These are phyloP conservation scores for Gymnobelideus leadbeateri DNA, from an alignment of 2,113 vertebrate genomes.

Conservation along the genomic window DNA sequence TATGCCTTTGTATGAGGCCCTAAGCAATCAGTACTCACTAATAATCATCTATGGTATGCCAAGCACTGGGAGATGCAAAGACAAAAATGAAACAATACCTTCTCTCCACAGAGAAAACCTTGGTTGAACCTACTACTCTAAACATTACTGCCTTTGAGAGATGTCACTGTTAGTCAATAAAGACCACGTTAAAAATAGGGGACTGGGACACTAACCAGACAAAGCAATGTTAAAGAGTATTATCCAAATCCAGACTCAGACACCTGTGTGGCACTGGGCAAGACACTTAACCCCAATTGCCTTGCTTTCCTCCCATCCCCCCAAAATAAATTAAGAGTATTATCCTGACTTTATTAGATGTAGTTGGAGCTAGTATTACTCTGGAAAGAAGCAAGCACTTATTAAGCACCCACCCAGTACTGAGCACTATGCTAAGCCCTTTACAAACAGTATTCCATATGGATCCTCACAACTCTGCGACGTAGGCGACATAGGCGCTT, in stretches of 20 bases:
- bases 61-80: no score
- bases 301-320: no score
- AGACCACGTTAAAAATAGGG: not conserved
- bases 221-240: not conserved
- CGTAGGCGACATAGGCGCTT: not conserved
- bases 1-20: no score
- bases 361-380: not conserved
- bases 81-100: not conserved
- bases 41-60: no score
- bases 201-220: constrained; percentile 3
- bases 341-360: no score
- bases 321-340: no score
- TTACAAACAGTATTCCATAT: not conserved
- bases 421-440: not conserved
- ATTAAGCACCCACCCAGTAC: not conserved
- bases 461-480: not conserved
- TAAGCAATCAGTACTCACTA: no score
- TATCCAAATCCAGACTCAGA: no score
- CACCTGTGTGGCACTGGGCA: no score
- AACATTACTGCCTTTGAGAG: constrained; percentile 26
- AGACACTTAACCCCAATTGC: no score
- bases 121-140: not conserved
- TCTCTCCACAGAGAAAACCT: not conserved
- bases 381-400: no score
- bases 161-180: not conserved